Base-by-base conservation (phyloP, 2,797 vertebrate genomes). In the Acridotheres tristis region DNA sequence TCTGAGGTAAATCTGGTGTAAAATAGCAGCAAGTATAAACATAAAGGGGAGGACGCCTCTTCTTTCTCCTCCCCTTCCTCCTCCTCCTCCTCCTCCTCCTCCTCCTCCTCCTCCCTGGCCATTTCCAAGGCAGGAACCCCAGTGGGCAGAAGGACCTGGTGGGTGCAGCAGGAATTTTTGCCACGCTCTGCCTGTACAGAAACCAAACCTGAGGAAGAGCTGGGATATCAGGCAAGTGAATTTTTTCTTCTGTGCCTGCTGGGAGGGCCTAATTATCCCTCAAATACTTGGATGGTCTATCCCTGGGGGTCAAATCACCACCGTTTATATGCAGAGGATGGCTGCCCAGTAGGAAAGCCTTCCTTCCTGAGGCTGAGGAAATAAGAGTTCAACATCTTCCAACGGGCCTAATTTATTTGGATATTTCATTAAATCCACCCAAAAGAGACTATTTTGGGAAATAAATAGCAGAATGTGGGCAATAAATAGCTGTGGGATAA, bases 401-500 rank as follows among this genome's bases (percentile, higher is more conserved):
- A 7, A 5, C 3, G 32, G 72, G 73, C 65, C 58, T 75, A 36
- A 85, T 91, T 95, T 90, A 74, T 72, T 51, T 89, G 75, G 68
- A 11, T 80, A 51, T 94, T 94, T 85, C 90, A 75, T 94, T 95
- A 80, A 43, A 72, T 87, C 65, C 58, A 55, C 51, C 79, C 79
- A 7, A 51, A 90, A 91, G 73, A 62, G 65, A 16, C 45, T 80
- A 51, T 89, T 87, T 93, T 77, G 36, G 81, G 90, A 57, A 85
- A 79, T 85, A 93, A 94, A 87, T 67, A 94, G 69, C 61, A 77
- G 73, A 84, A 55, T 16, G 75, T 63, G 65, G 79, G 85, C 82
- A 94, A 68, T 86, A 85, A 94, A 80, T 83, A 94, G 78, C 88
- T 59, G 61, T 45, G 78, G 76, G 90, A 74, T 62, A 77, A 85